Evolutionary conservation across 1,140 invertebrate species (phyloP).

Genomic region (Cylas formicarius): DNA sequence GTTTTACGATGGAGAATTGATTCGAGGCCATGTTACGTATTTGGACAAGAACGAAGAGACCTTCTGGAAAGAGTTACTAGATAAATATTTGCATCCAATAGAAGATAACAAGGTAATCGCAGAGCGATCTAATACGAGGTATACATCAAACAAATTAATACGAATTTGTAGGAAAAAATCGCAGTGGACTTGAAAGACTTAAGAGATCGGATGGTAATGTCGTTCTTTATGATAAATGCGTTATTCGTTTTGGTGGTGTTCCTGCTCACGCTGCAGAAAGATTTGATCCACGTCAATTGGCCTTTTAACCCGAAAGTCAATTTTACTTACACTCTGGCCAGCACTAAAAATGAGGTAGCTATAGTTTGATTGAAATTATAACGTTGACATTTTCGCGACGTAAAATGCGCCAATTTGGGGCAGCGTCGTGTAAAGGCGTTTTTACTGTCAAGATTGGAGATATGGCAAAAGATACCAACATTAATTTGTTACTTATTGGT

Average conservation of each 20-base stretch:
- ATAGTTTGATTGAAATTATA: not conserved
- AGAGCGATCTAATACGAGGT: not conserved
- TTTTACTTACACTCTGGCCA: constrained; percentile 47
- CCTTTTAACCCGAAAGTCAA: constrained; percentile 60
- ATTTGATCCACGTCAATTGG: constrained; percentile 63
- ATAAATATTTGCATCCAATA: constrained; percentile 64
- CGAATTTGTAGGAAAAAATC: constrained; percentile 47
- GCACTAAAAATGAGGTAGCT: constrained; percentile 10
- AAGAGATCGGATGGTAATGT: constrained; percentile 65
- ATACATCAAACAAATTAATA: too few species aligned
- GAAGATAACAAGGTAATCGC: constrained; percentile 41
- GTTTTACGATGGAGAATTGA: constrained; percentile 61
- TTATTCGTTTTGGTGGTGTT: constrained; percentile 76
- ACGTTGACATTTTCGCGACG: not conserved
- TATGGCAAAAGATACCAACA: too few species aligned
- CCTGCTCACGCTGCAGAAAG: constrained; percentile 70
- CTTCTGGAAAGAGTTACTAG: constrained; percentile 70
- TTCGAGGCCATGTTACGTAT: constrained; percentile 54
- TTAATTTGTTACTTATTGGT: too few species aligned
- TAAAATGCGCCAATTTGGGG: too few species aligned
- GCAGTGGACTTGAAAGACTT: constrained; percentile 55
- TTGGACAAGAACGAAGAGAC: constrained; percentile 53
- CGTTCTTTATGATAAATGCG: constrained; percentile 78
- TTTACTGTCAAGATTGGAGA: too few species aligned
- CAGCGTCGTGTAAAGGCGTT: too few species aligned